Conservation (phyloP, 1,140 invertebrate genomes). For the Diorhabda carinulata region DNA sequence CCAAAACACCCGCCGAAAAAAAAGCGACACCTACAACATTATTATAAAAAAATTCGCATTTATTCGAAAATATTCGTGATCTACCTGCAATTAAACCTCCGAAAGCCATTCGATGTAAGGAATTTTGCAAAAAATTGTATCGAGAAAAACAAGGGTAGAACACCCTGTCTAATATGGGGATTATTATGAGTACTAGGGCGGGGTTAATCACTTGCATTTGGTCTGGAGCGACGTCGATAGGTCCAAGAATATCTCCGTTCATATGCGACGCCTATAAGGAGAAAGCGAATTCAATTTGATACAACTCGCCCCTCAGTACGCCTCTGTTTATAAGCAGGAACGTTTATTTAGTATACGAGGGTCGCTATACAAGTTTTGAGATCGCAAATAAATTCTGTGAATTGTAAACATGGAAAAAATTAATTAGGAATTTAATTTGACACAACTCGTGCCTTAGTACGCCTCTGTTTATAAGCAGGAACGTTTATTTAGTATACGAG, state of each 20-base stretch:
- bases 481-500: no score
- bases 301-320: no score
- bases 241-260: conserved; percentile 55
- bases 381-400: no score
- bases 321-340: no score
- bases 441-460: no score
- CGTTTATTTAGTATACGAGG: no score
- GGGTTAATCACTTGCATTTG: conserved; percentile 68
- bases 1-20: conserved; percentile 39
- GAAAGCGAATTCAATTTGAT: neutral
- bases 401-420: no score
- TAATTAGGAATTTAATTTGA: no score
- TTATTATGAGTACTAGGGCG: conserved; percentile 60
- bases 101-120: conserved; percentile 62
- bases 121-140: conserved; percentile 48
- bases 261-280: conserved; percentile 62
- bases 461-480: no score
- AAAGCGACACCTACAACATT: conserved; percentile 48
- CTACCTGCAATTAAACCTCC: conserved; percentile 63
- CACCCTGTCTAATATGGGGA: conserved; percentile 61
- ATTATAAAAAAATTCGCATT: neutral
- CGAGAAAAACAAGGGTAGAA: conserved; percentile 52
- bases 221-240: conserved; percentile 56
- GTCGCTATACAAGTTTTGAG: no score
- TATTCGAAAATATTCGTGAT: neutral